Evolutionary conservation across 1,140 invertebrate species (phyloP).

Genomic region (Penaeus indicus): DNA sequence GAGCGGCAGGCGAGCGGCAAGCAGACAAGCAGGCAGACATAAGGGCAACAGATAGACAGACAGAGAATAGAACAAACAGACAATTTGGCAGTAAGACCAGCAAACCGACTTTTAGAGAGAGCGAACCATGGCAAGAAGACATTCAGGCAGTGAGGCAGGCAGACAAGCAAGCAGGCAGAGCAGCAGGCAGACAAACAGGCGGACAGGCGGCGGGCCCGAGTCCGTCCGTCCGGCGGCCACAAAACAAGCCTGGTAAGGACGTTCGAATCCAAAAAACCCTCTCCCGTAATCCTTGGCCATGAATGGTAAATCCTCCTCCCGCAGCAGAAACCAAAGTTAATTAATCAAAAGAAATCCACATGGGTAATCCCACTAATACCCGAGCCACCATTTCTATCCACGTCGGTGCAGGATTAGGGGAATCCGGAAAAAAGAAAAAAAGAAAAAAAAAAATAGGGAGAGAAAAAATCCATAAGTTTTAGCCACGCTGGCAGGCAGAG

Average conservation of each 20-base stretch:
- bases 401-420: conserved; percentile 52
- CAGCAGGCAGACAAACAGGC: too few relatives aligned
- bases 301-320: conserved; percentile 59
- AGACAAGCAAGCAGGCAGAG: too few relatives aligned
- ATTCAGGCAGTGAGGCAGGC: too few relatives aligned
- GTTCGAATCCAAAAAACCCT: background rate
- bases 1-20: background rate
- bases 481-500: background rate
- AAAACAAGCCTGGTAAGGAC: too few relatives aligned
- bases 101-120: background rate
- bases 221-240: too few relatives aligned
- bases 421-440: conserved; percentile 38
- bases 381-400: conserved; percentile 53
- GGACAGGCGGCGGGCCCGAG: too few relatives aligned
- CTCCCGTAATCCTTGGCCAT: conserved; percentile 47
- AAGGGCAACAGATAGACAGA: too few relatives aligned
- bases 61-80: too few relatives aligned
- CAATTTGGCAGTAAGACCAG: too few relatives aligned
- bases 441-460: background rate
- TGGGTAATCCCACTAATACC: conserved; percentile 58
- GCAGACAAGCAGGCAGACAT: too few relatives aligned
- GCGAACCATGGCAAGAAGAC: too few relatives aligned
- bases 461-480: conserved; percentile 53
- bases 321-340: conserved; percentile 65
- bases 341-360: conserved; percentile 65